A percentile compares a stretch with the other conserved stretches of the same genome.
These are phyloP conservation scores for Sarotherodon lohbergeri DNA, from an alignment of 2,113 vertebrate genomes.

Conservation along the genomic window DNA sequence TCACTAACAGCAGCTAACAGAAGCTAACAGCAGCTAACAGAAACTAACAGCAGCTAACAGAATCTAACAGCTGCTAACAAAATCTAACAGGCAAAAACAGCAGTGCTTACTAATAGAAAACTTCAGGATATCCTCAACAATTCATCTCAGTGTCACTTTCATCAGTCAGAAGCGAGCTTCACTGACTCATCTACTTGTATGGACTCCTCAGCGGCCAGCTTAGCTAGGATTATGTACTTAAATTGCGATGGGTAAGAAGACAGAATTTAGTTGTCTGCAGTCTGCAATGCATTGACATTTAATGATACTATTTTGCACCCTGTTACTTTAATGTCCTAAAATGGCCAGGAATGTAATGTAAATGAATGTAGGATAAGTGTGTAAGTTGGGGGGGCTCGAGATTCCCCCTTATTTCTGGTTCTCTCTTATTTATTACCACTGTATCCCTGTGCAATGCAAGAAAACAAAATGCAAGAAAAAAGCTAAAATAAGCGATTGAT, in stretches of 20 bases:
- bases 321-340: background rate
- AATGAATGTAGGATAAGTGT: background rate
- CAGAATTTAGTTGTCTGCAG: background rate
- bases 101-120: background rate
- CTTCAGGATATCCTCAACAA: background rate
- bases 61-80: rapidly evolving
- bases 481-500: background rate
- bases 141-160: background rate
- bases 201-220: background rate
- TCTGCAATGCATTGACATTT: background rate
- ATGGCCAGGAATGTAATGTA: background rate
- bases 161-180: background rate
- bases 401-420: background rate
- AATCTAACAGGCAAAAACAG: background rate
- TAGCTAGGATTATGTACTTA: background rate
- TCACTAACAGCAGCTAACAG: background rate
- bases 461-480: background rate
- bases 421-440: background rate
- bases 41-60: background rate
- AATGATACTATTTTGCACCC: background rate
- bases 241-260: background rate
- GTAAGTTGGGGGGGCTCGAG: background rate
- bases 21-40: background rate
- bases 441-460: background rate
- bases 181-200: background rate